Base-by-base conservation (phyloP, 37 sponge, comb jelly and placozoan species). In the Dysidea cf. avara region DNA sequence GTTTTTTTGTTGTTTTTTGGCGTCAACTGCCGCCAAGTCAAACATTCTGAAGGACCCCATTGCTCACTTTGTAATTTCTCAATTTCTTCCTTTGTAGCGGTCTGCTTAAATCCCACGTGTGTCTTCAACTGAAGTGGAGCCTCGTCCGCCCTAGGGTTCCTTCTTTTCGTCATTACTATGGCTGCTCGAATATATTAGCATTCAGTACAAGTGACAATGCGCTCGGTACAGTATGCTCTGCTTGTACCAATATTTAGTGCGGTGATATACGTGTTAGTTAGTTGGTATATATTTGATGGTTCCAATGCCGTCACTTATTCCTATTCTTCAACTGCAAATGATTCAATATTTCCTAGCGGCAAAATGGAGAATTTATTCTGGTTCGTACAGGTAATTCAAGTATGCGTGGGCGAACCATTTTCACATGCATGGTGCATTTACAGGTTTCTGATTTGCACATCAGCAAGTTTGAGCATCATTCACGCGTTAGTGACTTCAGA, bases 391-490 rank as follows among this genome's bases (percentile, higher is more conserved):
- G 87, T 86, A 39, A 5, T 7, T 14, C 16, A 24, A 79, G 0
- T 9, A 32, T 20, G 52, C 13, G 16, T 16, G 16, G 52, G 52
- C 52, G 52, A 16, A 49, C 52, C 16, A 49, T 16, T 16, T 49
- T 16, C 52, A 18, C 52, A 16, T 49, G 16, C 52, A 18, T 16
- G 52, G 16, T 16, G 16, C 52, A 16, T 72, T 24, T 72, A 17
- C 59, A 95, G 79, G 37, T 95, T 21, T 87, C 96, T 0, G 96
- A 95, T 71, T 72, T 95, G 25, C 96, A 95, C 57, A 53, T 95
- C 24, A 91, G 88, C 36, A 1, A 46, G 12, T 53, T 68, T 4
- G 38, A 21, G 13, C 76, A 81, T 37, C 76, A 81, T 0, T 39
- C 22, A 18, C 26, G 69, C 3, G 29, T 48, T 18, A 43, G 39